Base-by-base conservation (phyloP, 1,140 invertebrate species). In the Coelopa frigida region DNA sequence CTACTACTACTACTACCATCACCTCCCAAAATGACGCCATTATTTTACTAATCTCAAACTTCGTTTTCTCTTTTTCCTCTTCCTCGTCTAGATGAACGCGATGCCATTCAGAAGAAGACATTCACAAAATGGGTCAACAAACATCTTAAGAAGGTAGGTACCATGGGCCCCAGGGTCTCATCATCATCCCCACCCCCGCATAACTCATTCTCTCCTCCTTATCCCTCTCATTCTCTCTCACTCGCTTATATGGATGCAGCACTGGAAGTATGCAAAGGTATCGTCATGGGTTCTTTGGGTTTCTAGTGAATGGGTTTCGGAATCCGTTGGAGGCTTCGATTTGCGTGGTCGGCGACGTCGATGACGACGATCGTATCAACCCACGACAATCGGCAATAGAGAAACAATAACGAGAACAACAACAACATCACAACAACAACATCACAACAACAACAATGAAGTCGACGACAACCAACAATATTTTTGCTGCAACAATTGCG, bases 91-190 rank as follows among this genome's bases (percentile, higher is more conserved):
- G 96, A 99, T 77, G 94, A 98, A 80, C 81, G 96, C 74, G 95
- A 99, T 79, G 92, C 92, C 58, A 97, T 99, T 69, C 96, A 99
- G 76, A 99, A 98, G 82, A 99, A 99, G 78, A 98, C 96, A 55
- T 99, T 99, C 75, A 98, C 95, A 58, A 99, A 99, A 87, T 99
- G 96, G 96, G 93, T 99, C 75, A 99, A 99, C 83, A 98, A 98
- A 82, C 95, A 99, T 78, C 81, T 99, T 61, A 90, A 92, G 76
- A 99, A 98, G 90, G 96, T 98, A 82, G 84, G 18, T 15, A n/a
- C n/a, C 21, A 22, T 5, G 21, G n/a, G 12, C 1, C 24, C 14
- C 24, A 17, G 21, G 22, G 17, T 20, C 23, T 20, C 24, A 38
- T 38, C 20, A 38, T 38, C 24, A 38, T 22, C 22, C 24, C 24